Conservation (phyloP, 2,888 invertebrate genomes). For the Scaptomyza reducta region DNA sequence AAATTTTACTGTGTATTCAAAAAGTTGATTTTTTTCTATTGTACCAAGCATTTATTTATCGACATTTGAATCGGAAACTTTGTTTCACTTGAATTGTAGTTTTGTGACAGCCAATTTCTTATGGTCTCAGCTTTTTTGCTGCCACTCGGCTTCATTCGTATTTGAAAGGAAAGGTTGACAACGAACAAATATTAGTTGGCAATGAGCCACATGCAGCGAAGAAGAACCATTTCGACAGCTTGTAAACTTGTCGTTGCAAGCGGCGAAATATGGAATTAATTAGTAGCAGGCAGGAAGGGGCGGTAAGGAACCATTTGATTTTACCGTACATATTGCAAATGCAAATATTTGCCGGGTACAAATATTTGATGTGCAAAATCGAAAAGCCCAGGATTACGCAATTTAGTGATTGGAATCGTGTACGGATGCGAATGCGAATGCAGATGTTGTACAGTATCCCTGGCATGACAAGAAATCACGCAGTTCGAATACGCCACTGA, state of each 20-base stretch:
- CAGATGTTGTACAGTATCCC: constrained; percentile 7
- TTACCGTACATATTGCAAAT: constrained; percentile 40
- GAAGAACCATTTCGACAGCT: constrained; percentile 5
- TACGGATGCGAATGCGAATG: constrained; percentile 4
- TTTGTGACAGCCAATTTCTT: constrained; percentile 3
- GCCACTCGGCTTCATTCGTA: neutral
- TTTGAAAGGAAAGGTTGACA: neutral
- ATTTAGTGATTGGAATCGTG: constrained; percentile 59
- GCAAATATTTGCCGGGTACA: constrained; percentile 73
- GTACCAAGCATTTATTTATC: too few species aligned
- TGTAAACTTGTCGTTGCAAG: constrained; percentile 21
- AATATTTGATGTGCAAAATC: constrained; percentile 28
- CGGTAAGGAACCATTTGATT: constrained; percentile 45
- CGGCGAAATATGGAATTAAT: constrained; percentile 21
- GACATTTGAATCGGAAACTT: neutral
- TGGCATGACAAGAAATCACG: constrained; percentile 70
- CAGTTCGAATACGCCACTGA: constrained; percentile 73
- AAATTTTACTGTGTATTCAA: constrained; percentile 8
- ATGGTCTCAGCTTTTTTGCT: constrained; percentile 26
- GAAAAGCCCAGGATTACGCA: constrained; percentile 9
- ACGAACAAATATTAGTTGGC: neutral
- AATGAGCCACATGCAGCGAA: constrained; percentile 6
- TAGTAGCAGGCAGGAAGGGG: neutral
- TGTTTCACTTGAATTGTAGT: neutral
- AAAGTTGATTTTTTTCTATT: neutral